Evolutionary conservation across 2,797 vertebrate genomes (phyloP), one percentile per base, ranked within the genome.

Genomic region (Coendou prehensilis): DNA sequence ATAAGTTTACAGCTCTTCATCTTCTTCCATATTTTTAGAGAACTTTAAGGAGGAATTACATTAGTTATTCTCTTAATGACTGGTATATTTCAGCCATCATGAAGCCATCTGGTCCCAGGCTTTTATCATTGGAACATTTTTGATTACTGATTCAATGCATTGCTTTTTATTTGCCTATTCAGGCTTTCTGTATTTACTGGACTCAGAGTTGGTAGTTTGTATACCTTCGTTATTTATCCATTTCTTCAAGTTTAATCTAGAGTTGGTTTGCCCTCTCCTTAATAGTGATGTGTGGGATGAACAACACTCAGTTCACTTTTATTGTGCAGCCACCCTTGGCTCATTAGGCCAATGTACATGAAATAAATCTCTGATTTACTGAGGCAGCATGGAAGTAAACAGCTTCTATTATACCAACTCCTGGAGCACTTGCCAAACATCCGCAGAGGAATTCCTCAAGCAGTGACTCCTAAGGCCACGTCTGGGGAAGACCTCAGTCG

Each of bases 391-490:
- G 22, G 45, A 95, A 47, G 41, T 52, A 82, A 93, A 71, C 37
- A 50, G 54, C 52, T 89, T 67, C 71, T 59, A 23, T 37, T n/a
- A 56, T 2, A 41, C 76, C 22, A 87, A 17, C 11, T 96, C 89
- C 81, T 71, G 50, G 41, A 22, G 63, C 41, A 82, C 52, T 88
- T 85, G 75, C 37, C 18, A 94, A 79, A 89, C 45, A 73, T 90
- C 81, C 93, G 20, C 80, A 71, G 95, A 94, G 57, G 82, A 92
- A 96, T 96, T 96, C 86, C 75, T 73, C 69, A 95, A 5, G 5
- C 22, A 33, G 41, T 76, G 61, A 94, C 45, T 87, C 81, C 88
- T 30, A 45, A 0, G 56, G 50, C 33, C 57, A 80, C 73, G 92
- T 94, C 50, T 95, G 37, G 78, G 63, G 85, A 94, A 94, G 83